These are phyloP conservation scores for Papilio aristodemus DNA, from an alignment of 1,140 invertebrate species.

Conservation along the genomic window DNA sequence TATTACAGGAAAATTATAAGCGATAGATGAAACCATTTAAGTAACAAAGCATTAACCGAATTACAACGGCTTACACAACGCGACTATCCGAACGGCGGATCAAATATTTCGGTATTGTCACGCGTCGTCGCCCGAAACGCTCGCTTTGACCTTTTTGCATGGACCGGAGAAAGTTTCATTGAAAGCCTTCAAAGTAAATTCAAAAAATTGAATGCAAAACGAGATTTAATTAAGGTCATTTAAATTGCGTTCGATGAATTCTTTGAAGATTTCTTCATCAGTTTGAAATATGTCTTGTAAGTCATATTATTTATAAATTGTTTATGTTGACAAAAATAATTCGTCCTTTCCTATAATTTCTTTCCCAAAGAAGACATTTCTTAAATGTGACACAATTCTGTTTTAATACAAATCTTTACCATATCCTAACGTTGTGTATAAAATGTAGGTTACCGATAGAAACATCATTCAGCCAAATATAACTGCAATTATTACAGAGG, in stretches of 20 bases:
- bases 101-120: constrained; percentile 50
- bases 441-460: background rate
- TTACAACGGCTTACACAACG: constrained; percentile 37
- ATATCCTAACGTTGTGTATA: background rate
- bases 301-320: background rate
- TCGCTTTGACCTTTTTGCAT: constrained; percentile 26
- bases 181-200: constrained; percentile 17
- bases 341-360: background rate
- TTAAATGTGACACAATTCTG: background rate
- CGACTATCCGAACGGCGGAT: constrained; percentile 38
- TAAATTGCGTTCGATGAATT: background rate
- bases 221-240: background rate
- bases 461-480: constrained; percentile 1
- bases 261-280: background rate
- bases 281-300: background rate
- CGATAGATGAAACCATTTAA: constrained; percentile 7
- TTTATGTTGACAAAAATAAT: background rate
- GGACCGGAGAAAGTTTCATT: constrained; percentile 31
- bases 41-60: constrained; percentile 38
- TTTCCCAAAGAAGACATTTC: background rate
- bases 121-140: constrained; percentile 39
- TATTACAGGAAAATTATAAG: background rate
- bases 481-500: constrained; percentile 9
- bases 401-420: background rate
- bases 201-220: constrained; percentile 8